These are phyloP conservation scores for Cosmia trapezina DNA, from an alignment of 2,888 invertebrate species.

Conservation along the genomic window DNA sequence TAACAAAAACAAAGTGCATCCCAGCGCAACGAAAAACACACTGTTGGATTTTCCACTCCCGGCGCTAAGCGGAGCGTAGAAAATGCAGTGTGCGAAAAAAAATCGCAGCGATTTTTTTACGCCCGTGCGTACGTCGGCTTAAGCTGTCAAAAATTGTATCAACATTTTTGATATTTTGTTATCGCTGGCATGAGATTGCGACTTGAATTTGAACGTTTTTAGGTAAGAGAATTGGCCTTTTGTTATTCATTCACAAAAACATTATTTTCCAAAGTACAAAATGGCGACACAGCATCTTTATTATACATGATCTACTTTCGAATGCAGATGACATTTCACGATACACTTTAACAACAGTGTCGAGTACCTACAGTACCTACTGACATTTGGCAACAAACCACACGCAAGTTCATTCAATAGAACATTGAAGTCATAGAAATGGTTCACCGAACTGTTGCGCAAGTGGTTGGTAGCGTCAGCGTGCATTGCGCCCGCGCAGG, in stretches of 20 bases:
- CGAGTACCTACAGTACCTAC: slow-evolving; percentile 16
- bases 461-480: slow-evolving; percentile 68
- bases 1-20: too few relatives aligned
- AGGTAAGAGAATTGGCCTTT: too few relatives aligned
- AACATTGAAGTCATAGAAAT: slow-evolving; percentile 61
- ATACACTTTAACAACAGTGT: slow-evolving; percentile 9
- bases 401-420: slow-evolving; percentile 63
- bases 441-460: slow-evolving; percentile 88
- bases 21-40: too few relatives aligned
- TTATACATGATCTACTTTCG: slow-evolving; percentile 38
- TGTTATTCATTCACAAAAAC: background rate
- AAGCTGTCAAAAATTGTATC: too few relatives aligned
- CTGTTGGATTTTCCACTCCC: too few relatives aligned
- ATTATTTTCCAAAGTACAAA: background rate
- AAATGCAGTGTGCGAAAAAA: too few relatives aligned
- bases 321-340: slow-evolving; percentile 50
- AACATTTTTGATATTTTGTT: too few relatives aligned
- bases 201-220: too few relatives aligned
- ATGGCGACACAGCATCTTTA: background rate
- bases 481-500: slow-evolving; percentile 72
- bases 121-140: too few relatives aligned
- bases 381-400: slow-evolving; percentile 58
- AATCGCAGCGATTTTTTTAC: too few relatives aligned
- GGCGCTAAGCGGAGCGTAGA: too few relatives aligned
- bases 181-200: too few relatives aligned